Conservation (phyloP, 53 echinoderm and acorn worm genomes). For the Zoroaster sp. region DNA sequence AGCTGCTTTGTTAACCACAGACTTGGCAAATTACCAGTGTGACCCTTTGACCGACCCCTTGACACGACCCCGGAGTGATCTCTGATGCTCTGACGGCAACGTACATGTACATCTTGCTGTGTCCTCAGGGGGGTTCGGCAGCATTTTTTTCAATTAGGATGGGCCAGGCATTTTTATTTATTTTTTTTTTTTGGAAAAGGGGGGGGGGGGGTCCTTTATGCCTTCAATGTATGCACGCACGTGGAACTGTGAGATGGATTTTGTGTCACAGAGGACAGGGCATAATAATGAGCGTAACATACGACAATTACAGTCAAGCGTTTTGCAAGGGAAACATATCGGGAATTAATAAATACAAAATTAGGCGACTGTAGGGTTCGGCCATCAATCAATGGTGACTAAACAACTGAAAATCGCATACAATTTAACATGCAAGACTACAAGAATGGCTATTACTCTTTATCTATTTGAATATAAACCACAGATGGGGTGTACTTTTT, state of each 20-base stretch:
- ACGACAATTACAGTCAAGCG: slow-evolving; percentile 22
- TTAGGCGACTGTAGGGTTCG: neutral
- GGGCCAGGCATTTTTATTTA: neutral
- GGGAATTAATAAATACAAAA: neutral
- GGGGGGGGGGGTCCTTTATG: neutral
- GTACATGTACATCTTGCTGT: neutral
- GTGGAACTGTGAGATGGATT: slow-evolving; percentile 31
- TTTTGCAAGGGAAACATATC: neutral
- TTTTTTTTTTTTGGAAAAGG: neutral
- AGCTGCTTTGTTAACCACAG: neutral
- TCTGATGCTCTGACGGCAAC: neutral
- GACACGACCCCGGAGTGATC: slow-evolving; percentile 9
- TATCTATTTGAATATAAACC: neutral
- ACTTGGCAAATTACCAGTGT: neutral
- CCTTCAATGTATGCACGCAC: neutral
- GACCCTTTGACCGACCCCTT: neutral
- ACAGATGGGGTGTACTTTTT: neutral
- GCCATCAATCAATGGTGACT: slow-evolving; percentile 8
- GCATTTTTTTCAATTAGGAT: slow-evolving; percentile 44
- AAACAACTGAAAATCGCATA: neutral
- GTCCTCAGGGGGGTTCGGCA: neutral
- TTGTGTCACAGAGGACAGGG: neutral
- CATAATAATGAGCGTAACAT: slow-evolving; percentile 37
- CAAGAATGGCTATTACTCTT: neutral
- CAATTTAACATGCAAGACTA: neutral